A percentile compares a stretch with the other conserved stretches of the same genome.
These are phyloP conservation scores for Carpatolechia fugitivella DNA, from an alignment of 2,888 invertebrate genomes.

Conservation along the genomic window DNA sequence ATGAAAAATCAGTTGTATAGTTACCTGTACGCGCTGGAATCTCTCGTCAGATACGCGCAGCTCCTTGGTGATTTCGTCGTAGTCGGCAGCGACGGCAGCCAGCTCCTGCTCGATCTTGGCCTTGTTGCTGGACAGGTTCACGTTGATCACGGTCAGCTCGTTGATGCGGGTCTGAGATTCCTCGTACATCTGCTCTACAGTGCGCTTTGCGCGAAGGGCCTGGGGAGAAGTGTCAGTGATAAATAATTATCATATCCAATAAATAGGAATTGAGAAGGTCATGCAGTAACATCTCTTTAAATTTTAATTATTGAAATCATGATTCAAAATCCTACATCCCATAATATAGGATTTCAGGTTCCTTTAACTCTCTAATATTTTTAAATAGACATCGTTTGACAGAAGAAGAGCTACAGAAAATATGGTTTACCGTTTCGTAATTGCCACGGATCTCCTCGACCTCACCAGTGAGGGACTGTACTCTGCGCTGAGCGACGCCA, in stretches of 20 bases:
- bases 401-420: neutral
- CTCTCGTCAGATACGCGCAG: conserved; percentile 95
- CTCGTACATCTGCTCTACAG: conserved; percentile 93
- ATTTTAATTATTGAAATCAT: no score
- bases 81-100: conserved; percentile 93
- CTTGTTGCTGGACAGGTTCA: conserved; percentile 95
- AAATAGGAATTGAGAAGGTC: no score
- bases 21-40: conserved; percentile 92
- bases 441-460: conserved; percentile 97
- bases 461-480: conserved; percentile 95
- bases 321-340: no score
- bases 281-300: no score
- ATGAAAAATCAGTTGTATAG: no score
- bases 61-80: conserved; percentile 98
- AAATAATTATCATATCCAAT: no score
- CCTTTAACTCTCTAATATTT: no score
- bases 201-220: conserved; percentile 95
- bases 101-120: conserved; percentile 97
- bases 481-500: conserved; percentile 92
- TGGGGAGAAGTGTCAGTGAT: conserved; percentile 55
- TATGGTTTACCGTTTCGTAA: conserved; percentile 83
- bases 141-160: conserved; percentile 96
- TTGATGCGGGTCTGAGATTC: conserved; percentile 95
- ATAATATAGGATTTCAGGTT: no score
- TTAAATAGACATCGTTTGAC: no score